phyloP scores from a whole-genome alignment of 2,113 vertebrate species.

The Sander vitreus region DNA sequence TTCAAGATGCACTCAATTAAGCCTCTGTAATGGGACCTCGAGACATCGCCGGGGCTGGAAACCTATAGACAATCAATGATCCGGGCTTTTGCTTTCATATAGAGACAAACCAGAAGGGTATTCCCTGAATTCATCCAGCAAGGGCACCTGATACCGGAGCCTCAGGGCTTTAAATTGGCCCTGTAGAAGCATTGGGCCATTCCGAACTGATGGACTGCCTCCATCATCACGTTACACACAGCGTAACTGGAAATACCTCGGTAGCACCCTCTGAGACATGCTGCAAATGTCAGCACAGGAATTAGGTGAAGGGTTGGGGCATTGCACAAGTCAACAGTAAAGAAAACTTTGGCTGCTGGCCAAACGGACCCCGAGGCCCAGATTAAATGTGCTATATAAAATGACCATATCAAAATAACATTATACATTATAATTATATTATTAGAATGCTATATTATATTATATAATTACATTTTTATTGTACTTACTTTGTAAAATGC shows the following conservation, averaged over 20 bases:
- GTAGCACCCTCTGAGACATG: slow-evolving; percentile 12
- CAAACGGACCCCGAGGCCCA: not conserved
- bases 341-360: not conserved
- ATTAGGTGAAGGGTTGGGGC: not conserved
- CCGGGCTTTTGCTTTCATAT: slow-evolving; percentile 14
- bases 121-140: slow-evolving; percentile 54
- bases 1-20: slow-evolving; percentile 38
- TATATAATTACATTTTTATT: too few relatives aligned
- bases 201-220: slow-evolving; percentile 10
- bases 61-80: slow-evolving; percentile 60
- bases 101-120: slow-evolving; percentile 23
- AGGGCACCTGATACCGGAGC: slow-evolving; percentile 29
- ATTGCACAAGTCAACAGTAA: not conserved
- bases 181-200: not conserved
- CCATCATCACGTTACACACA: slow-evolving; percentile 40
- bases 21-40: slow-evolving; percentile 37
- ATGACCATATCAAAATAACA: not conserved
- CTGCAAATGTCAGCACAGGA: slow-evolving; percentile 13
- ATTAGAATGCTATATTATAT: too few relatives aligned
- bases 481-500: not conserved
- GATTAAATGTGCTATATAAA: not conserved
- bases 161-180: not conserved
- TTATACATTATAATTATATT: too few relatives aligned
- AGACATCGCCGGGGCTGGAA: slow-evolving; percentile 30
- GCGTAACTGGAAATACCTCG: slow-evolving; percentile 18